Evolutionary conservation across 2,888 invertebrate species (phyloP), one percentile per base, ranked within the genome.

Genomic region (Athalia cordata): DNA sequence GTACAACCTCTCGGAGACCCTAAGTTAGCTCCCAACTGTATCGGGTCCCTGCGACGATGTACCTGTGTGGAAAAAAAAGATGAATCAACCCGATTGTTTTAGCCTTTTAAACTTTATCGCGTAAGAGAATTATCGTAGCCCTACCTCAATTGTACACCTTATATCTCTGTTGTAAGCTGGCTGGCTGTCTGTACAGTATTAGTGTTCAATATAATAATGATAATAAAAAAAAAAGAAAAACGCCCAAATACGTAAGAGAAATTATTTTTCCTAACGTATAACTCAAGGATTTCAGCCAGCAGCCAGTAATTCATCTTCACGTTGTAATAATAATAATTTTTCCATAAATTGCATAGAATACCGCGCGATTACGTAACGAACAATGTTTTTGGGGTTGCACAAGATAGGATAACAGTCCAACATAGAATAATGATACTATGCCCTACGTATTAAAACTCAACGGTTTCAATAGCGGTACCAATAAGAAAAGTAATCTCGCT

Each of bases 121-220:
- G 66, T 66, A 79, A 9, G 62, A 79, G 80, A 79, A 59, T 77
- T 59, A 76, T 78, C 80, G 81, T 83, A 85, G 80, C 79, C 81
- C 82, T 83, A 83, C 83, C 83, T 82, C 84, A 81, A 79, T 83
- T 84, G 83, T 86, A 86, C 82, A 85, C 83, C 82, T 83, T 84
- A 82, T 86, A 75, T 75, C 84, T 83, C 83, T 85, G 83, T 84
- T 85, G 83, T 84, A 85, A 86, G 84, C 83, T 85, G 82, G 79
- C 82, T 86, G 84, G 81, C 84, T 86, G 84, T 88, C 85, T 89
- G 87, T 88, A 88, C 88, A 89, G 87, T 88, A 87, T 89, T 87
- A 89, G 85, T 85, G 85, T 87, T 85, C 84, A 81, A 84, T 85
- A 87, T 86, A 86, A 57, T 72, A 62, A 75, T 62, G 13, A 62